Base-by-base conservation (phyloP, 64 coral and sea anemone genomes). In the Actinia tenebrosa region DNA sequence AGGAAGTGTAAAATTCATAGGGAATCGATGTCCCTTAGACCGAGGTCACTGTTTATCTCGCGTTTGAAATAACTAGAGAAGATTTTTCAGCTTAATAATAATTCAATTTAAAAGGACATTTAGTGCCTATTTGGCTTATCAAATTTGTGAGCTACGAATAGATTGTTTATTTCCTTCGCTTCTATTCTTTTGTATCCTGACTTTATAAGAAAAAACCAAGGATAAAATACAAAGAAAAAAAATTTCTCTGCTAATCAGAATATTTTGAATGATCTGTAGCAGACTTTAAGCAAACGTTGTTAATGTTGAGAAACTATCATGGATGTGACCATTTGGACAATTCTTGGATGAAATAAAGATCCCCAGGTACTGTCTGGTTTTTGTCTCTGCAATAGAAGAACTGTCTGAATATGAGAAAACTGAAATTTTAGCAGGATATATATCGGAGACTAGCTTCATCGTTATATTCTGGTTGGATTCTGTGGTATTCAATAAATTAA, bases 261-360 rank as follows among this genome's bases (percentile, higher is more conserved):
- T 61, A 61, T 3, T 61, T 61, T 61, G 15, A 61, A 66, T 58
- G 5, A 58, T 58, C 63, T 66, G 63, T 75, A 26, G 25, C 25
- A 75, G 26, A 30, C 23, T 75, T 30, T 27, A 71, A 71, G 23
- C 5, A 37, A 42, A 30, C 3, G 69, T 75, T 75, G 69, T 75
- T 75, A 75, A 75, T 75, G 69, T 75, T 75, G 22, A 75, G 27
- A 75, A 30, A 42, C n/a, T 72, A 72, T 75, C 42, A 37, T 75
- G 69, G 69, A 27, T 75, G 69, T 75, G 69, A 30, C 69, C 69
- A 75, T 75, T 66, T 66, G 63, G n/a, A 66, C 63, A 66, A 43
- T 30, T 26, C 69, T 75, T 43, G n/a, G 69, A 69, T 13, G 13
- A 42, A 75, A 75, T 75, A 75, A 75, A 75, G 69, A 42, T 75